Evolutionary conservation across 2,797 vertebrate genomes (phyloP).

Genomic region (Molossus alvarezi): DNA sequence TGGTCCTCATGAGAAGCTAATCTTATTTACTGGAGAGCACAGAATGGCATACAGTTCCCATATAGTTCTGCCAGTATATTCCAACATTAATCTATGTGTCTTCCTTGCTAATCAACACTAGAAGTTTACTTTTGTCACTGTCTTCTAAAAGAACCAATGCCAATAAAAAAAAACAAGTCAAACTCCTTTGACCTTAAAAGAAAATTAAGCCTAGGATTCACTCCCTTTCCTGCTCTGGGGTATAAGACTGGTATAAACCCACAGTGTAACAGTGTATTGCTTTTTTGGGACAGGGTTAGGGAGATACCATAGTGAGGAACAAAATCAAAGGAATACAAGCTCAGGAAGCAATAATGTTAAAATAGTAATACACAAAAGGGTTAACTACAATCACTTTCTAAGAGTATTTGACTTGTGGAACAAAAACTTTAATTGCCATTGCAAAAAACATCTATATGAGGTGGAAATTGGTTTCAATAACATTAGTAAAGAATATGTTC

Average conservation of each 20-base stretch:
- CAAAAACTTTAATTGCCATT: slow-evolving; percentile 87
- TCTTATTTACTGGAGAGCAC: slow-evolving; percentile 40
- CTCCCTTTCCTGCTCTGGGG: background rate
- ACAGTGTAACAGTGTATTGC: slow-evolving; percentile 81
- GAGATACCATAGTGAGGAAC: background rate
- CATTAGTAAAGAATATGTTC: no score
- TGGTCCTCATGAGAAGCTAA: background rate
- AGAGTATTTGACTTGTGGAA: slow-evolving; percentile 73
- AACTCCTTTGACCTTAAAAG: slow-evolving; percentile 71
- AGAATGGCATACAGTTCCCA: background rate
- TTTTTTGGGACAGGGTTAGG: slow-evolving; percentile 60
- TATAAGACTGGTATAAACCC: slow-evolving; percentile 84
- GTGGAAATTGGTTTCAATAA: no score
- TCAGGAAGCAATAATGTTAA: background rate
- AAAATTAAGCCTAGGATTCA: slow-evolving; percentile 60
- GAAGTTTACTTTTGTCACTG: slow-evolving; percentile 29
- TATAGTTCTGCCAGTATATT: background rate
- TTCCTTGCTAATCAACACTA: background rate
- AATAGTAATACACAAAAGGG: slow-evolving; percentile 84
- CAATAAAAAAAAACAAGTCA: slow-evolving; percentile 36
- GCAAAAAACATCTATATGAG: slow-evolving; percentile 82
- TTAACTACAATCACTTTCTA: slow-evolving; percentile 84
- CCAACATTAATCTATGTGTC: background rate
- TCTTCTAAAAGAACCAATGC: slow-evolving; percentile 37
- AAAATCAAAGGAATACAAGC: no score